Base-by-base conservation (phyloP, 1,140 invertebrate species). In the Euwallacea similis region DNA sequence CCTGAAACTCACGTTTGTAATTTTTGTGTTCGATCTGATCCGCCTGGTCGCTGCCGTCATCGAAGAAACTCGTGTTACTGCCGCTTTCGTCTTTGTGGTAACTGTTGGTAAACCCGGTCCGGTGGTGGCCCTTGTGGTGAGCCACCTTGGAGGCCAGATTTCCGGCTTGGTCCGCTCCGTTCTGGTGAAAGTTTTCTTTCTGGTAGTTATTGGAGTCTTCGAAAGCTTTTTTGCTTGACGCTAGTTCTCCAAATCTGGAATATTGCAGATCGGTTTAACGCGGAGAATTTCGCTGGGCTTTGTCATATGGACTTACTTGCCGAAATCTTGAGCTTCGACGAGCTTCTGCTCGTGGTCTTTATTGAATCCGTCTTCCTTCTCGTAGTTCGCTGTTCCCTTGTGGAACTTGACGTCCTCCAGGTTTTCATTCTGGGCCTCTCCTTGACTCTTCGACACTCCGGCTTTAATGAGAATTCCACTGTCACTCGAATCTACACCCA, bases 71-170 rank as follows among this genome's bases (percentile, higher is more conserved):
- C 33, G 86, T 86, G 74, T 88, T 88, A 69, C 87, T 87, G 0
- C 86, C 88, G 2, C 85, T 87, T 76, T 89, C 88, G 69, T 89
- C 87, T 76, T 88, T 89, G 74, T 88, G 87, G 75, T 88, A 89
- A 10, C 84, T 85, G 74, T 89, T 88, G 69, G 84, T 84, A 74
- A 88, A 89, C 46, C 88, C 88, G 74, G 85, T 84, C 63, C 86
- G 86, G 67, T 87, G 87, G 74, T 88, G 87, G 0, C 87, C 87
- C 76, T 88, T 89, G 71, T 86, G 87, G 69, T 88, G 85, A 0
- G 82, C 84, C 55, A 82, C 81, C 73, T 86, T 86, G 46, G 79
- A 84, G 53, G 82, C 83, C 42, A 80, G 80, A 2, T 84, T 80
- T 3, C 59, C 46, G 11, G 72, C 13, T 41, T 70, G 70, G n/a